Base-by-base conservation (phyloP, 2,888 invertebrate species). In the Prosopocoilus inquinatus region DNA sequence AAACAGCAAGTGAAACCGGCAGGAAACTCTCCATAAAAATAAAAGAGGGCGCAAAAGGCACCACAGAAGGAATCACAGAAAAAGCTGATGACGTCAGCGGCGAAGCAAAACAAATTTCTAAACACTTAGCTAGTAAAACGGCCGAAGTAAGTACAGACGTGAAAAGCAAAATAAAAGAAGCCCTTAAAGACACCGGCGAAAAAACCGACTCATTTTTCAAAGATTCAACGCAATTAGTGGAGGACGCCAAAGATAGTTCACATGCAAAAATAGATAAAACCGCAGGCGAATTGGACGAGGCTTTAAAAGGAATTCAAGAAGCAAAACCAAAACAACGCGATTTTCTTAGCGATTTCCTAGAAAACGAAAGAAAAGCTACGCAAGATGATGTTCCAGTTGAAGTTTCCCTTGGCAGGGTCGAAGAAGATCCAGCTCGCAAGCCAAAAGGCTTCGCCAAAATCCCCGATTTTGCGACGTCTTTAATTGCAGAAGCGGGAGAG, bases 1-100 rank as follows among this genome's bases (percentile, higher is more conserved):
- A 50, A 15, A 33, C 53, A 12, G 11, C 44, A 2, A 34, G 36
- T 16, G 53, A 47, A 15, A 35, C 28, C 9, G 47, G 4, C 1
- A 12, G 9, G 35, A 38, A 44, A 9, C 41, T 32, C 34, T 33
- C 15, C 9, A 11, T 15, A 5, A 41, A 16, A 9, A 15, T 41
- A 41, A 9, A 9, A 41, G 2, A 9, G 5, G 35, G 3, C 9
- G 35, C 11, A 12, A 47, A 60, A 49, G 41, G 50, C 57, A 57
- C 59, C 34, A 55, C 55, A 43, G 59, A 61, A 35, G 53, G 59
- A 35, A 44, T 48, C 11, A 57, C 55, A 39, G 61, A 11, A 41
- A 16, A 15, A 9, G 38, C 15, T 41, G 16, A 13, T 3, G 41
- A 41, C n/a, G 41, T 41, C 4, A 28, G 20, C 20, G 7, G 20